phyloP scores from a whole-genome alignment of 1,140 invertebrate genomes.

The Drosophila cardini region DNA sequence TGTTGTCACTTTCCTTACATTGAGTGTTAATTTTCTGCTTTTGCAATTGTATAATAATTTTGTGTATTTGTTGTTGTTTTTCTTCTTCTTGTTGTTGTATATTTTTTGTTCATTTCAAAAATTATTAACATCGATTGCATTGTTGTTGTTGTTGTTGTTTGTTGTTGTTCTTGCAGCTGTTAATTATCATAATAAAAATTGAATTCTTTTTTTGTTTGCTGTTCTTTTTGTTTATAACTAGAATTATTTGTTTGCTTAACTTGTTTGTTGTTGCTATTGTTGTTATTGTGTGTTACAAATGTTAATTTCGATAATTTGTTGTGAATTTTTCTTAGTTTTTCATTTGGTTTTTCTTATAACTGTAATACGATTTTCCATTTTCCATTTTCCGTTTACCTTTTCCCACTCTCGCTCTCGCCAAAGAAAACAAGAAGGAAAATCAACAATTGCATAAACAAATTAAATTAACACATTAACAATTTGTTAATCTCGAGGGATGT shows the following conservation, averaged over 20 bases:
- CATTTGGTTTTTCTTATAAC: conserved; percentile 41
- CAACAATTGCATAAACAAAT: conserved; percentile 72
- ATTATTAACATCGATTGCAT: conserved; percentile 77
- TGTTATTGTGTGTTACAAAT: conserved; percentile 34
- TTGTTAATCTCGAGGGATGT: conserved; percentile 57
- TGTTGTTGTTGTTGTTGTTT: conserved; percentile 64
- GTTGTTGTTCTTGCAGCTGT: conserved; percentile 71
- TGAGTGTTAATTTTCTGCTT: conserved; percentile 77
- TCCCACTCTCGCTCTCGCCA: conserved; percentile 41
- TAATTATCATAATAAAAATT: conserved; percentile 79
- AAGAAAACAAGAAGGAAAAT: conserved; percentile 45
- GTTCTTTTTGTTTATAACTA: conserved; percentile 30
- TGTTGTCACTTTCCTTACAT: conserved; percentile 74
- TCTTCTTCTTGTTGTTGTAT: conserved; percentile 51
- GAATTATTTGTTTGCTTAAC: conserved; percentile 13
- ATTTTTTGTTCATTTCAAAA: conserved; percentile 59
- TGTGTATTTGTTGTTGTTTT: conserved; percentile 60
- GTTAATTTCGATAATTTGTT: conserved; percentile 44
- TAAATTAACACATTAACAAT: conserved; percentile 69
- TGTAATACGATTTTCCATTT: conserved; percentile 48
- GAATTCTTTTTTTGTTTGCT: conserved; percentile 58
- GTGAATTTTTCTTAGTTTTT: conserved; percentile 12
- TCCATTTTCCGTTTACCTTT: conserved; percentile 18
- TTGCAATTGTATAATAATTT: conserved; percentile 80
- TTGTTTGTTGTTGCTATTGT: conserved; percentile 54